Percentiles rank a stretch among this genome's conserved stretches.
These are phyloP conservation scores for Itoplectis maculator DNA, from an alignment of 2,888 invertebrate genomes.

Conservation along the genomic window DNA sequence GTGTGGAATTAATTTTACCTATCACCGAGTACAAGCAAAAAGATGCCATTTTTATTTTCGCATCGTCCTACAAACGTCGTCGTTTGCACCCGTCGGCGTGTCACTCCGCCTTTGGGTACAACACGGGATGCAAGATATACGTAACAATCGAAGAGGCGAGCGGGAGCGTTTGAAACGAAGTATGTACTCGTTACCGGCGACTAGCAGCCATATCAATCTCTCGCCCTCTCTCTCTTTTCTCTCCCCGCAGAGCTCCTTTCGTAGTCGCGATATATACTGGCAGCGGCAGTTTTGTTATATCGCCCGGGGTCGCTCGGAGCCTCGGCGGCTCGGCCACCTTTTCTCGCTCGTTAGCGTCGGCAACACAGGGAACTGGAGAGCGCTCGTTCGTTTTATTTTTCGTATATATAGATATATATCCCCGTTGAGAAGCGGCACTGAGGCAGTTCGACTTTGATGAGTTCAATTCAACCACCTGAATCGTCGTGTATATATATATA, in stretches of 20 bases:
- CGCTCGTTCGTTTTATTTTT: constrained; percentile 40
- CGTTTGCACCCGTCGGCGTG: neutral
- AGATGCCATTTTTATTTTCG: too few species aligned
- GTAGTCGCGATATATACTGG: constrained; percentile 43
- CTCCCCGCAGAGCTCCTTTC: constrained; percentile 8
- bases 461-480: constrained; percentile 42
- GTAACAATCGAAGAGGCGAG: constrained; percentile 34
- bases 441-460: constrained; percentile 56
- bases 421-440: constrained; percentile 18
- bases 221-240: too few species aligned
- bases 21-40: too few species aligned
- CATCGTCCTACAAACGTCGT: too few species aligned
- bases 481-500: too few species aligned
- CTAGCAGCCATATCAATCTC: constrained; percentile 4
- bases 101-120: neutral
- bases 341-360: constrained; percentile 50
- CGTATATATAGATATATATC: too few species aligned
- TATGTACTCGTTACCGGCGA: constrained; percentile 52
- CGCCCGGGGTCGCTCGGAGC: constrained; percentile 1
- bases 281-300: constrained; percentile 45
- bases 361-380: constrained; percentile 6
- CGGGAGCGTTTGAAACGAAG: constrained; percentile 40
- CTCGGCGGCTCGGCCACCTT: neutral
- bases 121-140: neutral
- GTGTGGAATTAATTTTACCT: too few species aligned